Conservation (phyloP, 2,113 vertebrate species). For the Upupa epops region DNA sequence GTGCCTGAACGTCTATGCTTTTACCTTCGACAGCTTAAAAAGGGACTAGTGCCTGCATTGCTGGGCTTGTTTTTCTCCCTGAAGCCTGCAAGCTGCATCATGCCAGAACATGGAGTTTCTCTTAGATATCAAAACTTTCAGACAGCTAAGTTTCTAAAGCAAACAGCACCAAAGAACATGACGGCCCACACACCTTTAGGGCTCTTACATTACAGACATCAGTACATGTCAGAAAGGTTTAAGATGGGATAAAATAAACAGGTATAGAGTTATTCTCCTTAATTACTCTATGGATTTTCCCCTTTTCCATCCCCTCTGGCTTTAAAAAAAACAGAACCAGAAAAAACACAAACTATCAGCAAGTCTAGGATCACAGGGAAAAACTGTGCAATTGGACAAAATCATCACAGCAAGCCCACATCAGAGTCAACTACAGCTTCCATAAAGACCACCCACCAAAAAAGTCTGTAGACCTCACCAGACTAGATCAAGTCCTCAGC, state of each 20-base stretch:
- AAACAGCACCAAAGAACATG: conserved; percentile 70
- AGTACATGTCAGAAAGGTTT: conserved; percentile 76
- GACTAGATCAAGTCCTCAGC: not conserved
- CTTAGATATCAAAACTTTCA: conserved; percentile 72
- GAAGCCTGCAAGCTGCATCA: conserved; percentile 70
- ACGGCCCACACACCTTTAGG: conserved; percentile 80
- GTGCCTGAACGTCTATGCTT: conserved; percentile 4
- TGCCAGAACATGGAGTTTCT: conserved; percentile 66
- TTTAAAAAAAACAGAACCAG: not conserved
- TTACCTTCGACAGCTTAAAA: conserved; percentile 65
- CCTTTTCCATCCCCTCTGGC: conserved; percentile 11
- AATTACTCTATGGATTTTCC: conserved; percentile 51
- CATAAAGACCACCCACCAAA: conserved; percentile 25
- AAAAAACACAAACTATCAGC: conserved; percentile 29
- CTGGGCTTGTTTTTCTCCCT: conserved; percentile 45
- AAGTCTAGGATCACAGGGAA: not conserved
- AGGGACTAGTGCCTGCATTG: conserved; percentile 39
- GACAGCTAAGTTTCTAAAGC: conserved; percentile 76
- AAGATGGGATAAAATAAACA: conserved; percentile 75
- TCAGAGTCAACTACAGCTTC: not conserved
- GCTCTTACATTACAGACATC: conserved; percentile 74
- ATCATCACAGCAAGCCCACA: not conserved
- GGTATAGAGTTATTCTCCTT: conserved; percentile 52
- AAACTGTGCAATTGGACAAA: not conserved
- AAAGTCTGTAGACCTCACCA: not conserved